Conservation (phyloP, 2,888 invertebrate genomes). For the Gonocerus acuteangulatus region DNA sequence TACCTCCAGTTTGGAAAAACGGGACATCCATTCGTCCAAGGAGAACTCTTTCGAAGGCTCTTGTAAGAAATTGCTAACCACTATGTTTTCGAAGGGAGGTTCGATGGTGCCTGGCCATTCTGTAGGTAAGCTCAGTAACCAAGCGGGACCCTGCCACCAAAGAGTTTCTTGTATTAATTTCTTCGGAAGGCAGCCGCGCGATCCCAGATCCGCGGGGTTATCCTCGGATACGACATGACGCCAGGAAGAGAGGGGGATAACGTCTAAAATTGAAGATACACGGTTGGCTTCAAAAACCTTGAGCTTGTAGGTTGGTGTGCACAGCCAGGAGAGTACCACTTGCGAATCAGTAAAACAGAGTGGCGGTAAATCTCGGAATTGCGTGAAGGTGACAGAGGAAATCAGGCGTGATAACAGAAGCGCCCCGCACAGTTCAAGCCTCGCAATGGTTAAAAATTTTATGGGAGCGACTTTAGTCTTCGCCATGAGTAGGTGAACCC, state of each 20-base stretch:
- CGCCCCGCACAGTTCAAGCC: neutral
- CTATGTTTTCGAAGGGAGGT: too few species aligned
- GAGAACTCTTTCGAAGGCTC: too few species aligned
- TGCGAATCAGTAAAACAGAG: neutral
- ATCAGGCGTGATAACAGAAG: neutral
- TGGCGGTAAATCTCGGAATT: neutral
- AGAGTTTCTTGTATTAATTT: neutral
- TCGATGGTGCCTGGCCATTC: neutral
- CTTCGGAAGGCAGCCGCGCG: constrained; percentile 30
- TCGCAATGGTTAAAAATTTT: neutral
- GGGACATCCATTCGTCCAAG: too few species aligned
- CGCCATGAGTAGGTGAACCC: neutral
- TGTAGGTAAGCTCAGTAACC: neutral
- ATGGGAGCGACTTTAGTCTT: neutral
- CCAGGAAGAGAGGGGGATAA: constrained; percentile 37
- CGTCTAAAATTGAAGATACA: constrained; percentile 39
- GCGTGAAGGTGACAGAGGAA: neutral
- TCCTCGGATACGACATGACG: constrained; percentile 37
- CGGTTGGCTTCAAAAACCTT: constrained; percentile 39
- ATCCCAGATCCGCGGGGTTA: constrained; percentile 41
- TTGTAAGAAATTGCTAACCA: too few species aligned
- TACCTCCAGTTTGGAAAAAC: too few species aligned
- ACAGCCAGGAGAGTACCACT: constrained; percentile 36
- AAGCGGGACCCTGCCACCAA: constrained; percentile 11
- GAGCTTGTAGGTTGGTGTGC: constrained; percentile 33